Conservation (phyloP, 30 jellyfish, hydroid and myxozoan genomes). For the Rhopilema esculentum region DNA sequence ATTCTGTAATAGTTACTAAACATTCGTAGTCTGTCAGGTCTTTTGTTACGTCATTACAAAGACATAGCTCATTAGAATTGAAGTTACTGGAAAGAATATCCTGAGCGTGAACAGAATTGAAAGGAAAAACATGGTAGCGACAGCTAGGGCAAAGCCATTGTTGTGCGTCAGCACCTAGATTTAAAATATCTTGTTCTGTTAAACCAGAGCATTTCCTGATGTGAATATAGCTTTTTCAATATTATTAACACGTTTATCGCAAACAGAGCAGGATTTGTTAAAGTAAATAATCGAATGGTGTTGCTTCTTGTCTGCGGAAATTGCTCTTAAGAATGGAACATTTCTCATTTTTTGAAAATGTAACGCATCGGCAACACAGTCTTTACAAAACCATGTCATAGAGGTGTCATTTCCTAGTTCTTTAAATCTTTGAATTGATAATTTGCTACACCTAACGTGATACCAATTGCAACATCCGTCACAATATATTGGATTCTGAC, state of each 20-base stretch:
- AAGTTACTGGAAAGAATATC: constrained; percentile 32
- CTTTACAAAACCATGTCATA: no score
- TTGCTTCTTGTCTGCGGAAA: background rate
- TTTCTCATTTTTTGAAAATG: no score
- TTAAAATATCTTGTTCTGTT: constrained; percentile 5
- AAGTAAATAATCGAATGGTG: background rate
- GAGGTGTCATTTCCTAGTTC: constrained; percentile 32
- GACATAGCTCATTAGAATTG: constrained; percentile 46
- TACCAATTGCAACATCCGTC: constrained; percentile 3
- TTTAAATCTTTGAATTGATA: constrained; percentile 14
- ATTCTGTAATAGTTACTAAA: constrained; percentile 41
- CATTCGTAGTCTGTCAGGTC: constrained; percentile 32
- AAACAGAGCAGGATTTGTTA: constrained; percentile 17
- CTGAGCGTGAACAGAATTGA: constrained; percentile 26
- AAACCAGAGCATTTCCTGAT: constrained; percentile 1
- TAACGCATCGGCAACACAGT: no score
- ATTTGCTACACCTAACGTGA: constrained; percentile 19
- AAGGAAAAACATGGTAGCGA: constrained; percentile 29
- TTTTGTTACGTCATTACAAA: constrained; percentile 32
- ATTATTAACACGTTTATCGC: constrained; percentile 14
- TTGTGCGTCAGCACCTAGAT: constrained; percentile 13
- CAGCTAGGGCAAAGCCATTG: constrained; percentile 44
- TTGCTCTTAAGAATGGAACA: no score
- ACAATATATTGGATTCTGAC: constrained; percentile 1
- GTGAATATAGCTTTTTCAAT: constrained; percentile 9